phyloP scores from a whole-genome alignment of 2,113 vertebrate species.

The Astatoreochromis straeleni region DNA sequence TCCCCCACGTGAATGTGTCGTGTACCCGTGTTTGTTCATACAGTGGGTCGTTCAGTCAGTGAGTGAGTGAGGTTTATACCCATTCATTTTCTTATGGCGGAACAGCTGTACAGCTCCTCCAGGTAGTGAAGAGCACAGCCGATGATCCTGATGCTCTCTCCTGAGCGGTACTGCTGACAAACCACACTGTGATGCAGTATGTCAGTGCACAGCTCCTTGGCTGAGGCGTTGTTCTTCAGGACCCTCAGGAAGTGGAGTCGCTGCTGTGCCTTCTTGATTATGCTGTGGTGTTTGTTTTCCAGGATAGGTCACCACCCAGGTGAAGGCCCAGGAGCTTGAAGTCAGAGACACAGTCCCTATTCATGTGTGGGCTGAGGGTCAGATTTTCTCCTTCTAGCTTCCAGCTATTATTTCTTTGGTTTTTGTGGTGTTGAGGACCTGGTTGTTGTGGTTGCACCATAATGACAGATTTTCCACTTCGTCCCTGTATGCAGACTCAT shows the following conservation, averaged over 20 bases:
- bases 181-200: neutral
- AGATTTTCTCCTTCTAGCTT: neutral
- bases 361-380: neutral
- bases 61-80: neutral
- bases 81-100: neutral
- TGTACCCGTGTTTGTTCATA: neutral
- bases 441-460: neutral
- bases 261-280: neutral
- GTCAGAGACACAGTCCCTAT: neutral
- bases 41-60: neutral
- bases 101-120: neutral
- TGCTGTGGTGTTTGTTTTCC: neutral
- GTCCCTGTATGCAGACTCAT: too few relatives aligned
- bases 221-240: neutral
- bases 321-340: neutral
- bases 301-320: neutral
- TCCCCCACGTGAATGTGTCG: neutral
- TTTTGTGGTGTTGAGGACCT: neutral
- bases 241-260: neutral
- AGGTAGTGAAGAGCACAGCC: neutral
- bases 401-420: neutral
- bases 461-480: neutral
- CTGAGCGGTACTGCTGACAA: neutral
- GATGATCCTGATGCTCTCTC: neutral
- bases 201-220: neutral